phyloP scores from a whole-genome alignment of 2,888 invertebrate species.

The Epiblema foenella region DNA sequence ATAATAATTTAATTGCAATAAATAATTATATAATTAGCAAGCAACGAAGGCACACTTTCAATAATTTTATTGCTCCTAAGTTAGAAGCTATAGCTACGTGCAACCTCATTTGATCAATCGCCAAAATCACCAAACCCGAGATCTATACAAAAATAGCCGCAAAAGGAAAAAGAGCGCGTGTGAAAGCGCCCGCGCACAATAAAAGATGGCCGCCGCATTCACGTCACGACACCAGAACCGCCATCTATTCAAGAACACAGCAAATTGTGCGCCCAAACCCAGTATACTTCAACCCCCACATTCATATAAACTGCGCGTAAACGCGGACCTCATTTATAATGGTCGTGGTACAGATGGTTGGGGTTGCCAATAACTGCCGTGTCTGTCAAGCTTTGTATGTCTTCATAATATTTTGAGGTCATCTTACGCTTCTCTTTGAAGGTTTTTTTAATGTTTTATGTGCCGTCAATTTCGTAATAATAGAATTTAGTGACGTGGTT shows the following conservation, averaged over 20 bases:
- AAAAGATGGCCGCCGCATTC: slow-evolving; percentile 33
- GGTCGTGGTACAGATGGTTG: neutral
- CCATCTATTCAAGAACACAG: slow-evolving; percentile 9
- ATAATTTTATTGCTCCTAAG: neutral
- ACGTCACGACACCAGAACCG: slow-evolving; percentile 24
- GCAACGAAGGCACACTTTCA: neutral
- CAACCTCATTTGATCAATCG: slow-evolving; percentile 1
- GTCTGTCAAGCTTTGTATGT: slow-evolving; percentile 36
- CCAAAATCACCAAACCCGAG: slow-evolving; percentile 23
- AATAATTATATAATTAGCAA: neutral
- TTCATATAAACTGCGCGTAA: neutral
- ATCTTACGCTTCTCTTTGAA: slow-evolving; percentile 26
- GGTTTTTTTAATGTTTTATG: slow-evolving; percentile 40
- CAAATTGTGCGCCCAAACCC: neutral
- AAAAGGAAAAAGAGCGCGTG: slow-evolving; percentile 37
- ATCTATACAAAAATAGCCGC: slow-evolving; percentile 39
- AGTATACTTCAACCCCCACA: neutral
- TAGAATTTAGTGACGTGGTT: slow-evolving; percentile 16
- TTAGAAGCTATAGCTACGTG: neutral
- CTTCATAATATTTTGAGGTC: slow-evolving; percentile 35
- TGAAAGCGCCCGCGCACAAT: slow-evolving; percentile 17
- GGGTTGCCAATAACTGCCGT: neutral
- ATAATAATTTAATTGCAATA: neutral
- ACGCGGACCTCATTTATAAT: neutral
- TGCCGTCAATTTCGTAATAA: slow-evolving; percentile 28